These are phyloP conservation scores for Beris morrisii DNA, from an alignment of 2,888 invertebrate species.

Conservation along the genomic window DNA sequence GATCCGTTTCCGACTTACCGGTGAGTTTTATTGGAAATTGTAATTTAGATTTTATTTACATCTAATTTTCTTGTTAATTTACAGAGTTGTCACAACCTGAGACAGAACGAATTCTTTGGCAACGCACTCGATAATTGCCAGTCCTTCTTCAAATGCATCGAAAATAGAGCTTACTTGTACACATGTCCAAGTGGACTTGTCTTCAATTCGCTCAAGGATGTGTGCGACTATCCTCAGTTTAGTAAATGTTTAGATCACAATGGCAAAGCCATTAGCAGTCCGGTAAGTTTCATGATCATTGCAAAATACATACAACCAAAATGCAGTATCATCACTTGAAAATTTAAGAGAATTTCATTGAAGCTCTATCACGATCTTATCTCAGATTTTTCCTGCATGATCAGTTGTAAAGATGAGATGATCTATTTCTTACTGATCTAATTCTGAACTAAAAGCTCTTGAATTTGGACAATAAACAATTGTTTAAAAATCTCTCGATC, in stretches of 20 bases:
- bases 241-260: slow-evolving; percentile 28
- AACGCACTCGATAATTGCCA: slow-evolving; percentile 23
- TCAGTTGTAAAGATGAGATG: no score
- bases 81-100: not conserved
- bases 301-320: no score
- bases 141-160: slow-evolving; percentile 40
- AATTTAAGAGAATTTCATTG: no score
- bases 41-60: no score
- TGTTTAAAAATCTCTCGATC: no score
- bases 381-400: no score
- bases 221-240: slow-evolving; percentile 35
- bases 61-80: no score
- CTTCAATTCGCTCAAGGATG: slow-evolving; percentile 29
- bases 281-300: slow-evolving; percentile 5
- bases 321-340: no score
- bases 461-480: no score
- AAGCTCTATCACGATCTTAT: no score
- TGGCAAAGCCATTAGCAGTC: slow-evolving; percentile 3
- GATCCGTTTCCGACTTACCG: slow-evolving; percentile 1
- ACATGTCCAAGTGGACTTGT: slow-evolving; percentile 36
- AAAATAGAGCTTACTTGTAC: slow-evolving; percentile 29
- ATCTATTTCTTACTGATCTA: no score
- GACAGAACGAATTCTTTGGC: slow-evolving; percentile 12
- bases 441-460: no score
- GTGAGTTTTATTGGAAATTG: not conserved